These are phyloP conservation scores for Argyrosomus japonicus DNA, from an alignment of 2,113 vertebrate species.

Conservation along the genomic window DNA sequence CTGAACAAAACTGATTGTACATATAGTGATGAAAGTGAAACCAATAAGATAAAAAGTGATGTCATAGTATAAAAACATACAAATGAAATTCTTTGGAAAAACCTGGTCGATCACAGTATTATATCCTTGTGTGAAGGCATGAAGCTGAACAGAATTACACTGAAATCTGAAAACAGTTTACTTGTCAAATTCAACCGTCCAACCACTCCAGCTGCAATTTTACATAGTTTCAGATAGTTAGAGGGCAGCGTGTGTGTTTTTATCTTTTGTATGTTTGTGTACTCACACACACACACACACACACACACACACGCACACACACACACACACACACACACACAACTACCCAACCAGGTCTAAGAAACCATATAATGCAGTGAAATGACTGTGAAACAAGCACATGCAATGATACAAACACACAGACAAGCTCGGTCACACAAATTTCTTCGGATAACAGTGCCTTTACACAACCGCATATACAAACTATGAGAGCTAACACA, in stretches of 20 bases:
- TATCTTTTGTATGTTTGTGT: constrained; percentile 21
- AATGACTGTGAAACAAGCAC: constrained; percentile 45
- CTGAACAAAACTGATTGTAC: background rate
- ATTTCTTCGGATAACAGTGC: constrained; percentile 23
- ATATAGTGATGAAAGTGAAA: background rate
- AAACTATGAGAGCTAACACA: constrained; percentile 21
- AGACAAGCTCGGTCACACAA: constrained; percentile 8
- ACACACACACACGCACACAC: background rate
- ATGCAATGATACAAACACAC: constrained; percentile 31
- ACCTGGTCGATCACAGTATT: constrained; percentile 39
- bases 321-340: too few species aligned
- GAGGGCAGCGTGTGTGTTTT: constrained; percentile 28
- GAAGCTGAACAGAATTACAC: constrained; percentile 46
- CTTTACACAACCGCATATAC: constrained; percentile 16
- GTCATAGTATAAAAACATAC: background rate
- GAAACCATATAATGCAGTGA: constrained; percentile 48
- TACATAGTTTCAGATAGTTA: constrained; percentile 23
- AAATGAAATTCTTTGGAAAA: constrained; percentile 43
- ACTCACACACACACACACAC: constrained; percentile 10
- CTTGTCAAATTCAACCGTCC: constrained; percentile 55
- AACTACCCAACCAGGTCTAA: constrained; percentile 30
- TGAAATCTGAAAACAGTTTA: constrained; percentile 68
- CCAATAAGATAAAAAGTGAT: background rate
- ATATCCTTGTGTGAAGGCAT: constrained; percentile 62
- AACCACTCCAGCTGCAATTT: constrained; percentile 45